Evolutionary conservation across 2,113 vertebrate genomes (phyloP), one percentile per base, ranked within the genome.

Genomic region (Crotalus tigris): DNA sequence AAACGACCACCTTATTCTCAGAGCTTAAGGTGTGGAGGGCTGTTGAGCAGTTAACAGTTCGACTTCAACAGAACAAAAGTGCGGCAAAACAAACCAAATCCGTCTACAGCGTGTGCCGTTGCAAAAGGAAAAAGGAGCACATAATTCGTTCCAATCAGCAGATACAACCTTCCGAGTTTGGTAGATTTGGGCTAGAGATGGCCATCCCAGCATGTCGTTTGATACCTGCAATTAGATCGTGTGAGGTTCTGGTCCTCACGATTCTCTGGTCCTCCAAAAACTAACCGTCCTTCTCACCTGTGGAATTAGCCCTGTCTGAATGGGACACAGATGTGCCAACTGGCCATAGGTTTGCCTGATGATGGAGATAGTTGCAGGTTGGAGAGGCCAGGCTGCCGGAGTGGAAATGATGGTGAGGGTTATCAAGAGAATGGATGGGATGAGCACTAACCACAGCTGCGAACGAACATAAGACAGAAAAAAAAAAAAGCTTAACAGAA

Each of bases 361-460:
- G 98, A 96, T 98, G 98, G 97, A 99, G 98, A 97, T 99, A 99
- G 97, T 98, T 98, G 98, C 98, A 98, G 92, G 98, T 98, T 95
- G 99, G 98, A 93, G 99, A 99, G 92, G 98, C 98, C 98, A 99
- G 98, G 98, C 98, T 99, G 98, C 99, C 98, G 97, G 98, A 98
- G 98, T 99, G 99, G 98, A 99, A 99, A 99, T 99, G 98, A 98
- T 99, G 99, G 98, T 99, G 99, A 98, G 99, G 98, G 98, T 99
- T 99, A 98, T 99, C 99, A 95, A 99, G 99, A 97, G 99, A 99
- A 99, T 99, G 99, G 99, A 99, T 99, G 98, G 99, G 99, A 98
- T 99, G 99, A 98, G 99, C 99, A 98, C 99, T 99, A 99, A 99
- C 98, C 98, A 99, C 99, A 96, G 99, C 99, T 99, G 99, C 97